A percentile compares a stretch with the other conserved stretches of the same genome.
phyloP scores from a whole-genome alignment of 2,797 vertebrate genomes.

The Danio jaintianensis region DNA sequence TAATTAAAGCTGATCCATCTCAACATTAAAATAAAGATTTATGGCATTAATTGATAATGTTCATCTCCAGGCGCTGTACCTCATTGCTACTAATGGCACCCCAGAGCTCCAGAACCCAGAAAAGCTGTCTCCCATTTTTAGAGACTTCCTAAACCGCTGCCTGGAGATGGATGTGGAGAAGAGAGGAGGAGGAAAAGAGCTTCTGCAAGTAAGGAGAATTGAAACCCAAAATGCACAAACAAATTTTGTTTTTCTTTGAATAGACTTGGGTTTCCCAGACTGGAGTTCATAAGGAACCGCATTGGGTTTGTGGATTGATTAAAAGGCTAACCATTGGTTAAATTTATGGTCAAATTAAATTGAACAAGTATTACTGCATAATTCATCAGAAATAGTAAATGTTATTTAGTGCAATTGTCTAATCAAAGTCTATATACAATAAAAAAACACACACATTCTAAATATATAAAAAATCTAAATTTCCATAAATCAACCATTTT shows the following conservation, averaged over 20 bases:
- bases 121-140: slow-evolving; percentile 94
- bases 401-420: no score
- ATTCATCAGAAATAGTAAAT: background rate
- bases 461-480: background rate
- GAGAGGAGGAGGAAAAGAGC: slow-evolving; percentile 92
- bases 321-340: background rate
- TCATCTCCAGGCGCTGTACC: slow-evolving; percentile 88
- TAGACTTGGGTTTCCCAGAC: background rate
- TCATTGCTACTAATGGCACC: slow-evolving; percentile 98
- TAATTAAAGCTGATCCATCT: background rate
- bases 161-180: slow-evolving; percentile 99
- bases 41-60: background rate
- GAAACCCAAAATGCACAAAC: background rate
- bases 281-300: background rate
- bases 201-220: slow-evolving; percentile 86
- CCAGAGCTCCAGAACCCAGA: slow-evolving; percentile 97
- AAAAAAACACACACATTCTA: no score
- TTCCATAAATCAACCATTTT: background rate
- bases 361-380: background rate
- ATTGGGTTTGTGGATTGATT: no score
- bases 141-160: slow-evolving; percentile 93
- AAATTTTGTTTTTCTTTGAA: background rate
- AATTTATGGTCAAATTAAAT: background rate
- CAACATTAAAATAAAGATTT: background rate
- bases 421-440: no score